phyloP scores from a whole-genome alignment of 2,797 vertebrate genomes.

The Rhinella marina region DNA sequence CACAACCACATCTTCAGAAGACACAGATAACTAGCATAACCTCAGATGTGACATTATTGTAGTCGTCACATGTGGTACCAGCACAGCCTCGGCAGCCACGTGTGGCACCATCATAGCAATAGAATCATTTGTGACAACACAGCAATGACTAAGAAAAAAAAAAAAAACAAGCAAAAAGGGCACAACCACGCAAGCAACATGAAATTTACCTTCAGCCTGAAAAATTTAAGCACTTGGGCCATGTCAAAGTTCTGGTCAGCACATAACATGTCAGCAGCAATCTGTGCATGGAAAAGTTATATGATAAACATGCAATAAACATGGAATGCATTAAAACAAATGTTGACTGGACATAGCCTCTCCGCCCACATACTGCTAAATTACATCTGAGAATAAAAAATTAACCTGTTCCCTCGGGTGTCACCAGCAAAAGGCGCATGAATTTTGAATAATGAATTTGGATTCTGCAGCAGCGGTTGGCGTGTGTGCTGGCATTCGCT shows the following conservation, averaged over 20 bases:
- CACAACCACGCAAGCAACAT: too few relatives aligned
- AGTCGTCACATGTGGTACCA: background rate
- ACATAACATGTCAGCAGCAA: constrained; percentile 86
- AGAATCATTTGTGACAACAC: background rate
- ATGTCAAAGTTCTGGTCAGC: constrained; percentile 85
- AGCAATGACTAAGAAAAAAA: background rate
- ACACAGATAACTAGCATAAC: background rate
- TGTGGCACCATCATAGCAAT: background rate
- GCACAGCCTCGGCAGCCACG: background rate
- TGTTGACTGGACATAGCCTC: background rate
- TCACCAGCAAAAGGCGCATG: background rate
- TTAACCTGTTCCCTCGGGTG: background rate
- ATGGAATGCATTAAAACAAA: background rate
- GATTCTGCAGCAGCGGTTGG: constrained; percentile 13
- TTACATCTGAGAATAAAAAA: background rate
- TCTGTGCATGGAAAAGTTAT: constrained; percentile 66
- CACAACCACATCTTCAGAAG: background rate
- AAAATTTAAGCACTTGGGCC: constrained; percentile 82
- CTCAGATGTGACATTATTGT: background rate
- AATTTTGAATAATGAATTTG: constrained; percentile 52
- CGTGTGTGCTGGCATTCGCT: constrained; percentile 45
- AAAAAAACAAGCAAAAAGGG: background rate
- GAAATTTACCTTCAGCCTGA: constrained; percentile 78
- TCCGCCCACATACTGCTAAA: background rate
- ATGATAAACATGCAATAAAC: background rate